Base-by-base conservation (phyloP, 2,888 invertebrate species). In the Urechis unicinctus region DNA sequence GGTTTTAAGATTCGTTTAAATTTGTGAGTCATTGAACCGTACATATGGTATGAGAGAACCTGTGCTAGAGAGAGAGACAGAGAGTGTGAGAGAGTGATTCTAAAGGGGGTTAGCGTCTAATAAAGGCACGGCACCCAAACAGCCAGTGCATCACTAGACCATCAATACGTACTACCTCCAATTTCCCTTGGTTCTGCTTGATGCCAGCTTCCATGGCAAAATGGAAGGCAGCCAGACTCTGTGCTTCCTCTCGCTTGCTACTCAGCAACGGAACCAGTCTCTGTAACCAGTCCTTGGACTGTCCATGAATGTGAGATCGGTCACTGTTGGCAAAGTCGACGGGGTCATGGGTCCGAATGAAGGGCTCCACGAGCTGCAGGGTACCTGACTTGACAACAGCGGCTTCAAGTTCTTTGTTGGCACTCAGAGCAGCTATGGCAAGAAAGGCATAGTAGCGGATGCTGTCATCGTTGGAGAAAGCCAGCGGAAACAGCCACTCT, bases 181-280 rank as follows among this genome's bases (percentile, higher is more conserved):
- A 74, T 68, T 73, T 78, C 61, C 68, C 78, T 57, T 77, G 76
- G 55, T 75, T 77, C 69, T 93, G 90, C 78, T 97, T 97, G 54
- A 98, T 96, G 41, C 92, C 92, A 13, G 97, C 96, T 79, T 98
- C 98, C 94, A 98, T 95, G 73, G 95, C 95, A 78, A 96, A 83
- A 75, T 98, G 98, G 77, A 97, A 98, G 36, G 97, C 95, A 2
- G 96, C 97, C 67, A 98, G 81, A 75, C 93, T 94, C 69, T 94
- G 85, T 0, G 97, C 96, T 79, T 97, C 97, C 74, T 95, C 92
- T 59, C 95, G 83, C 74, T 94, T 91, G 43, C 95, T 95, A 74
- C 89, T 89, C 53, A 98, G 81, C 13, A 97, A 91, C 1, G 96
- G 95, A 3, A 97, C 91, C 63, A 98, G 82, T 67, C 91, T 83